phyloP scores from a whole-genome alignment of 2,113 vertebrate species.

The Brachyhypopomus gauderio region DNA sequence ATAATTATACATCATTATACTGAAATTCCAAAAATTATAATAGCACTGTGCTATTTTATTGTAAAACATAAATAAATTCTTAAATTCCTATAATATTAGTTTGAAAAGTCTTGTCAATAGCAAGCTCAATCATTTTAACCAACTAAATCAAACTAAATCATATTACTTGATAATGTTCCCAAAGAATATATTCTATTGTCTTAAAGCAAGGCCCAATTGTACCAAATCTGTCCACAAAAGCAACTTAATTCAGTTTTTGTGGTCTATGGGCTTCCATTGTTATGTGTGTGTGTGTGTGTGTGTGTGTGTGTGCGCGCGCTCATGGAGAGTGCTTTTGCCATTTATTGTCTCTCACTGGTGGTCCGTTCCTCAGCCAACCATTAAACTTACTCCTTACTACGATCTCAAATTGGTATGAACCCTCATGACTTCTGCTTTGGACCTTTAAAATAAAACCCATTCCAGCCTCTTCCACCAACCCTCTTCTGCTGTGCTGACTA shows the following conservation, averaged over 20 bases:
- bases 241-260: constrained; percentile 1
- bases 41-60: neutral
- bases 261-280: constrained; percentile 54
- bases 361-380: constrained; percentile 65
- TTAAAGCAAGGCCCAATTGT: neutral
- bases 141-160: neutral
- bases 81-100: too few species aligned
- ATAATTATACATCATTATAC: constrained; percentile 54
- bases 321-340: constrained; percentile 45
- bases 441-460: constrained; percentile 20
- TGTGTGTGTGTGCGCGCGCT: neutral
- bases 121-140: too few species aligned
- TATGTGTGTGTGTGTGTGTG: constrained; percentile 6
- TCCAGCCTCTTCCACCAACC: neutral
- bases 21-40: constrained; percentile 39
- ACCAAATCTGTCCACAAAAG: constrained; percentile 8
- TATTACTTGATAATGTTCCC: neutral
- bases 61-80: constrained; percentile 10
- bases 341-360: constrained; percentile 67
- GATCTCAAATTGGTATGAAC: constrained; percentile 55
- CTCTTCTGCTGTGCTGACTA: constrained; percentile 15
- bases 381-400: constrained; percentile 58
- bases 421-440: constrained; percentile 56
- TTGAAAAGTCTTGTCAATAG: too few species aligned
- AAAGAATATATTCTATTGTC: neutral